Conservation (phyloP, 2,888 invertebrate genomes). For the Calameuta pallipes region DNA sequence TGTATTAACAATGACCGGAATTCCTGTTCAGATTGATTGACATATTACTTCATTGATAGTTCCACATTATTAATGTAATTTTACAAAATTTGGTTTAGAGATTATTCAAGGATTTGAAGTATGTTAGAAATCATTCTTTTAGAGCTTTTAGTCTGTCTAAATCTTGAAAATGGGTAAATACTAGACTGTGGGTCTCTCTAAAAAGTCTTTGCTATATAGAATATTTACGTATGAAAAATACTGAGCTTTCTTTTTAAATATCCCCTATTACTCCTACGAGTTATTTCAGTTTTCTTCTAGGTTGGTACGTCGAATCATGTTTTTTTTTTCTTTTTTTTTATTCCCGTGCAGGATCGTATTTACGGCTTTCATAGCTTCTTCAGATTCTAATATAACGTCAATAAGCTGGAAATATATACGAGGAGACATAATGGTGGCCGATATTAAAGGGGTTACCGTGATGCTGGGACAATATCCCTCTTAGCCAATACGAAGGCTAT, state of each 20-base stretch:
- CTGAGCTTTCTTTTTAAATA: not conserved
- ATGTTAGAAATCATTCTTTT: not conserved
- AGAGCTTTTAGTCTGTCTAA: not conserved
- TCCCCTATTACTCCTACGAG: no score
- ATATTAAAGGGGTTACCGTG: slow-evolving; percentile 14
- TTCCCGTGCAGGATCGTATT: not conserved
- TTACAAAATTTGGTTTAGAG: no score
- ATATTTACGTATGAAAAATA: not conserved
- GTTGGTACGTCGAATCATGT: not conserved
- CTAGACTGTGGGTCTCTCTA: not conserved
- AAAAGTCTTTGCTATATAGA: not conserved
- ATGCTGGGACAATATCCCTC: slow-evolving; percentile 5
- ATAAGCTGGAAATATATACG: slow-evolving; percentile 13
- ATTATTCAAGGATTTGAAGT: no score
- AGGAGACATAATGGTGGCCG: slow-evolving; percentile 11
- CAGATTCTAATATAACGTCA: slow-evolving; percentile 23
- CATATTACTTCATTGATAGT: no score
- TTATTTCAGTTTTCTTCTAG: no score
- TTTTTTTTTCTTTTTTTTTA: slow-evolving; percentile 9
- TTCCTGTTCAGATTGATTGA: no score
- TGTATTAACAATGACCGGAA: no score
- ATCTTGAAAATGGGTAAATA: no score
- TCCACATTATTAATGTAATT: no score
- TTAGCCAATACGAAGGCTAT: not conserved
- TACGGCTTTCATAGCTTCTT: slow-evolving; percentile 1